A percentile compares a stretch with the other conserved stretches of the same genome.
These are phyloP conservation scores for Corythornis madagascariensis DNA, from an alignment of 2,113 vertebrate genomes.

Conservation along the genomic window DNA sequence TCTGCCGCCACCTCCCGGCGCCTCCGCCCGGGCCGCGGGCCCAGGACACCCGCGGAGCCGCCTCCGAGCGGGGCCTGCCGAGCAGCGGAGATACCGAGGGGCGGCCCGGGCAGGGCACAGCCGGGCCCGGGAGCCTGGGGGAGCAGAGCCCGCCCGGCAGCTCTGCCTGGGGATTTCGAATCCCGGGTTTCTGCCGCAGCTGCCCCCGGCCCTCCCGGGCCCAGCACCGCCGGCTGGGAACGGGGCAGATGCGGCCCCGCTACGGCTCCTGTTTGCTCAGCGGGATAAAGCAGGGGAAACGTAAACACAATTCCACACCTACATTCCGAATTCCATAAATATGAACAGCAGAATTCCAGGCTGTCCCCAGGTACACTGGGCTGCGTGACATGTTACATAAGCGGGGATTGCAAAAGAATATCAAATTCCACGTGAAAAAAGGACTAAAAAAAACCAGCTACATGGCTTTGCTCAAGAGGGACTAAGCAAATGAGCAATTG, in stretches of 20 bases:
- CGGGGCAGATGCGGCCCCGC: accelerated
- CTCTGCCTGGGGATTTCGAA: too few relatives aligned
- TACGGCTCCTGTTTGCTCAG: accelerated
- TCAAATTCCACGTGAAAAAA: not conserved
- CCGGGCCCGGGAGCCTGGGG: not conserved
- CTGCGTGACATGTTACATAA: not conserved
- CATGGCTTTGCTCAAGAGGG: not conserved
- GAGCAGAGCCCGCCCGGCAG: not conserved
- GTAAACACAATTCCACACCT: not conserved
- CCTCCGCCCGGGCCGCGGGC: not conserved
- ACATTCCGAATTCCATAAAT: not conserved
- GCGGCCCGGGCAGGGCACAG: not conserved
- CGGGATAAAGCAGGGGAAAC: not conserved
- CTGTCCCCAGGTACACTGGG: accelerated
- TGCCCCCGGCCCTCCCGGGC: too few relatives aligned
- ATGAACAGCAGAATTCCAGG: not conserved
- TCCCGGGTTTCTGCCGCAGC: too few relatives aligned
- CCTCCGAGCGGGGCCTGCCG: not conserved
- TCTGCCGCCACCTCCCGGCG: not conserved
- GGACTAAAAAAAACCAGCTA: not conserved
- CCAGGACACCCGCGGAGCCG: not conserved
- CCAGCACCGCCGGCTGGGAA: too few relatives aligned
- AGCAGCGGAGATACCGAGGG: too few relatives aligned
- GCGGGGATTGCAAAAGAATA: not conserved
- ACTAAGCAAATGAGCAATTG: not conserved